Base-by-base conservation (phyloP, 2,888 invertebrate genomes). In the Spilarctia lutea region DNA sequence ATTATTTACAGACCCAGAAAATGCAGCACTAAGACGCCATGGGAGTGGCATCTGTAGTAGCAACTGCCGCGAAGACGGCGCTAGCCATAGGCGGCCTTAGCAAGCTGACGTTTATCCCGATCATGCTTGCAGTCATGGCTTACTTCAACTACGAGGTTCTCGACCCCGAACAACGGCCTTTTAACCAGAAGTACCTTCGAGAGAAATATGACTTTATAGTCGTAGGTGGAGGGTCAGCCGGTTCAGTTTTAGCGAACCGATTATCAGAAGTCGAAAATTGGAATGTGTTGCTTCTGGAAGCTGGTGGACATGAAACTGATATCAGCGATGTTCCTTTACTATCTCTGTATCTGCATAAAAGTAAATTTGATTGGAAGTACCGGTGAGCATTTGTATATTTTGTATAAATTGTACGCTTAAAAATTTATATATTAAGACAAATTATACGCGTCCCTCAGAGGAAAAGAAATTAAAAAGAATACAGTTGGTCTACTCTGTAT, bases 311-410 rank as follows among this genome's bases (percentile, higher is more conserved):
- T 82, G 98, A 98, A 90, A 98, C 98, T 0, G 98, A 98, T 88
- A 97, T 98, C 69, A 97, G 98, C 0, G 98, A 98, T 89, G 98
- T 98, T 7, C 98, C 98, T 0, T 96, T 98, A 70, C 92, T 98
- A n/a, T 98, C 98, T 65, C 91, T 98, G 68, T 99, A 98, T 91
- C 96, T 99, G 87, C 99, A 99, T 92, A 98, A 98, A 87, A 98
- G 98, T 90, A 98, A 98, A 95, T 91, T 98, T 86, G 99, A 99
- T 91, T 99, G 99, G 99, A 98, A 98, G 87, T 99, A 98, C 93
- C 96, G 97, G 97, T 97, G 89, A 89, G 90, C 8, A 68, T 20
- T 16, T 24, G 11, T 42, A 42, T 42, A 60, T 6, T n/a, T 39
- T 20, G 35, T 18, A 39, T 24, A 20, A 33, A 48, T 20, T 30